phyloP scores from a whole-genome alignment of 1,140 invertebrate genomes.

The Anagrus nilaparvatae region DNA sequence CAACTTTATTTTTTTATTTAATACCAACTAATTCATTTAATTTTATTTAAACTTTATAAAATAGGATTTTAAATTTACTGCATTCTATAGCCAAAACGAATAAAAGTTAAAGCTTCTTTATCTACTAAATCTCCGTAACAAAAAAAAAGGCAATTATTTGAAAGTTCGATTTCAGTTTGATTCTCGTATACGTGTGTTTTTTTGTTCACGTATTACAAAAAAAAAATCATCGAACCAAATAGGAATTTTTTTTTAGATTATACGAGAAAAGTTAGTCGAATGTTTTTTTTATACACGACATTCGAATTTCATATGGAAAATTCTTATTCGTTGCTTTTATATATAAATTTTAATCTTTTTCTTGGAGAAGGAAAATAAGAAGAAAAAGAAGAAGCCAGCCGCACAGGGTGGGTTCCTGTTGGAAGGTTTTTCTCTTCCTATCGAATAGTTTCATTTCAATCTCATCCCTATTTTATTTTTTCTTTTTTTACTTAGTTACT shows the following conservation, averaged over 20 bases:
- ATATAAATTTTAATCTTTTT: constrained; percentile 37
- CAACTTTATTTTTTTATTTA: no score
- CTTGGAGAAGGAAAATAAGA: no score
- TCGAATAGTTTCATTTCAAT: constrained; percentile 38
- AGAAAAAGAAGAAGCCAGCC: no score
- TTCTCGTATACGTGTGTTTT: constrained; percentile 8
- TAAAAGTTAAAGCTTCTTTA: no score
- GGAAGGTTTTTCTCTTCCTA: no score
- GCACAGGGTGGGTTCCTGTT: no score
- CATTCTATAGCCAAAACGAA: no score
- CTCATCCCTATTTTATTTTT: constrained; percentile 22
- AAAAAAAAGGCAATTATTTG: constrained; percentile 15
- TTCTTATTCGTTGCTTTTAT: constrained; percentile 30
- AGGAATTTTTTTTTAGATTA: constrained; percentile 6
- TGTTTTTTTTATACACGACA: constrained; percentile 16
- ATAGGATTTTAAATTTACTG: no score
- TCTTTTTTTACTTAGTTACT: neutral
- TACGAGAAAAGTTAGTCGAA: constrained; percentile 1
- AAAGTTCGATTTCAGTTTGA: constrained; percentile 3
- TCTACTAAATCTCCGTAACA: no score
- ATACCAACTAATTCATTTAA: no score
- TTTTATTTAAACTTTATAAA: no score
- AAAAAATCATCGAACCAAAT: constrained; percentile 18
- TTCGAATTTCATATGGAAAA: constrained; percentile 22
- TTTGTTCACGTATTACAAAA: constrained; percentile 12